Conservation (phyloP, 2,888 invertebrate species). For the Ceramica pisi region DNA sequence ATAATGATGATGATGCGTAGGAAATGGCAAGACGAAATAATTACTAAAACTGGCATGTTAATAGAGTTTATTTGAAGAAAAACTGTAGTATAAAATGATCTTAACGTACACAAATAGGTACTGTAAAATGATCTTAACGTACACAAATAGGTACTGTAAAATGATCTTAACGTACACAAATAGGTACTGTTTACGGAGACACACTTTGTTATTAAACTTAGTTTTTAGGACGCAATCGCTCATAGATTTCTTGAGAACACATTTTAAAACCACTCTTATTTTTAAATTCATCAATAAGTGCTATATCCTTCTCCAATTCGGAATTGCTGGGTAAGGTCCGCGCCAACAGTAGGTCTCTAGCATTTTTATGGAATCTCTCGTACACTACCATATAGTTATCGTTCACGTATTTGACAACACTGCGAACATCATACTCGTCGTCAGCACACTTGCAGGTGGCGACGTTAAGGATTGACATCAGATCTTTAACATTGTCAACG, state of each 20-base stretch:
- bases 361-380: background rate
- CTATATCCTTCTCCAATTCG: background rate
- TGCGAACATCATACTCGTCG: background rate
- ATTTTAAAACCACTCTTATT: constrained; percentile 1
- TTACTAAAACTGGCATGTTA: too few species aligned
- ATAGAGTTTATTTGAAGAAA: too few species aligned
- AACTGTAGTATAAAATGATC: too few species aligned
- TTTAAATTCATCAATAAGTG: constrained; percentile 13
- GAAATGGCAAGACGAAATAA: too few species aligned
- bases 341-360: constrained; percentile 1
- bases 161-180: too few species aligned
- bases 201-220: background rate
- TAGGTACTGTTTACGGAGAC: too few species aligned
- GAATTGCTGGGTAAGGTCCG: constrained; percentile 7
- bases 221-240: background rate
- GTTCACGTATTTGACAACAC: constrained; percentile 9
- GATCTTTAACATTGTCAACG: too few species aligned
- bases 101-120: too few species aligned
- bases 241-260: constrained; percentile 25
- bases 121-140: too few species aligned
- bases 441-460: constrained; percentile 9
- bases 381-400: constrained; percentile 8
- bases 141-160: too few species aligned
- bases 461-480: too few species aligned
- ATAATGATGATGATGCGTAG: too few species aligned